phyloP scores from a whole-genome alignment of 2,113 vertebrate genomes.

The Tyrannus savana region DNA sequence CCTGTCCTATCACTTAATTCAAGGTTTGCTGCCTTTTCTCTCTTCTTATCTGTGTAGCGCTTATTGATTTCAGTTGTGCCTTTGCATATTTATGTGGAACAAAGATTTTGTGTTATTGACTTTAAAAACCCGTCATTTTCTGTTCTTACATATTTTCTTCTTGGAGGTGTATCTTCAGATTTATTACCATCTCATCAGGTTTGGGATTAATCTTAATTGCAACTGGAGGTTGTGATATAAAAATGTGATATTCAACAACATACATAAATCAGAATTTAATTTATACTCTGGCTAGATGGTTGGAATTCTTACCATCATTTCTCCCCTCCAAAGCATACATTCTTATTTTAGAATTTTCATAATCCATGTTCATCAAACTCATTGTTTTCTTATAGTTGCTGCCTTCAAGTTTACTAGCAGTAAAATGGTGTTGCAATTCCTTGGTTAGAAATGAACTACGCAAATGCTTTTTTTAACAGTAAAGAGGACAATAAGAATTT shows the following conservation, averaged over 20 bases:
- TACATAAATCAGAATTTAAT: background rate
- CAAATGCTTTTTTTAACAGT: background rate
- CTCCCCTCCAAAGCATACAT: background rate
- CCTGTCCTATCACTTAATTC: background rate
- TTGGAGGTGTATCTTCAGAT: background rate
- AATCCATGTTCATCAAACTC: background rate
- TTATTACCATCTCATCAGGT: background rate
- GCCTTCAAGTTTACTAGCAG: background rate
- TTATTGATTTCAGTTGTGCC: background rate
- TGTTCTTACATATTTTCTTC: background rate
- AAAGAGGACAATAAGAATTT: background rate
- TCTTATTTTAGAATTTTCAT: background rate
- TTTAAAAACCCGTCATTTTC: background rate
- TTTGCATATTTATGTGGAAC: accelerated
- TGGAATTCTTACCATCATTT: background rate
- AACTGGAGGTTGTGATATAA: background rate
- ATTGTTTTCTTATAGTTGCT: background rate
- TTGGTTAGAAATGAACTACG: background rate
- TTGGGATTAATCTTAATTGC: background rate
- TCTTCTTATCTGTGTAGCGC: background rate
- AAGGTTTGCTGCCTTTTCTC: background rate
- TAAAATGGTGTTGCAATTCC: background rate
- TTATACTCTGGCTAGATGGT: background rate
- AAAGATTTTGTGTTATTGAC: background rate
- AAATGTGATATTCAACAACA: background rate